A percentile compares a stretch with the other conserved stretches of the same genome.
Evolutionary conservation across 2,888 invertebrate genomes (phyloP).

Genomic region (Aphidoletes aphidimyza): DNA sequence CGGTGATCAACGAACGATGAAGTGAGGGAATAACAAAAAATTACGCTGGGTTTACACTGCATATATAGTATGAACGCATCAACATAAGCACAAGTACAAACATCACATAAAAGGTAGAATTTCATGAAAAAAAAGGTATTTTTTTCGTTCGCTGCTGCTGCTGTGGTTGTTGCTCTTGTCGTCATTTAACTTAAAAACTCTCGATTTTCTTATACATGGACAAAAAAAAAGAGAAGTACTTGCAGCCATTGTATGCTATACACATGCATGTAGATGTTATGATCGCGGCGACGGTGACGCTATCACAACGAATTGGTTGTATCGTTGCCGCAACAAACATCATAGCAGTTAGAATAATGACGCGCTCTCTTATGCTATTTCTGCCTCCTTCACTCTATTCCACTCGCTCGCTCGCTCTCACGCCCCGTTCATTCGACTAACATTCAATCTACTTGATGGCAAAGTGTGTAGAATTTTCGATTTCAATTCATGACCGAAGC

Average conservation of each 20-base stretch:
- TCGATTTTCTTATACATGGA: slow-evolving; percentile 41
- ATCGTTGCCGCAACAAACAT: slow-evolving; percentile 32
- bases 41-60: not conserved
- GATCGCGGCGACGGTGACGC: slow-evolving; percentile 15
- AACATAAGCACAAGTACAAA: slow-evolving; percentile 6
- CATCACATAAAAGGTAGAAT: slow-evolving; percentile 23
- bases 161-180: not conserved
- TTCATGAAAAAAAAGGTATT: slow-evolving; percentile 4
- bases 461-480: not conserved
- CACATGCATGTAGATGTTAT: slow-evolving; percentile 1
- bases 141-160: too few relatives aligned
- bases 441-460: slow-evolving; percentile 31
- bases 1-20: not conserved
- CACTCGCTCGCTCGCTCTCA: too few relatives aligned
- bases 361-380: too few relatives aligned
- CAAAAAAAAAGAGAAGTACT: not conserved
- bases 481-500: slow-evolving; percentile 10
- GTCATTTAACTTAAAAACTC: slow-evolving; percentile 30
- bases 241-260: not conserved
- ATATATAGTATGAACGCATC: not conserved
- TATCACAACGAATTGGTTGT: slow-evolving; percentile 30
- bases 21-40: not conserved
- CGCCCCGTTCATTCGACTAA: too few relatives aligned
- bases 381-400: too few relatives aligned
- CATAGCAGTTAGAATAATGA: slow-evolving; percentile 46